Evolutionary conservation across 2,113 vertebrate species (phyloP).

Genomic region (Petaurus breviceps): DNA sequence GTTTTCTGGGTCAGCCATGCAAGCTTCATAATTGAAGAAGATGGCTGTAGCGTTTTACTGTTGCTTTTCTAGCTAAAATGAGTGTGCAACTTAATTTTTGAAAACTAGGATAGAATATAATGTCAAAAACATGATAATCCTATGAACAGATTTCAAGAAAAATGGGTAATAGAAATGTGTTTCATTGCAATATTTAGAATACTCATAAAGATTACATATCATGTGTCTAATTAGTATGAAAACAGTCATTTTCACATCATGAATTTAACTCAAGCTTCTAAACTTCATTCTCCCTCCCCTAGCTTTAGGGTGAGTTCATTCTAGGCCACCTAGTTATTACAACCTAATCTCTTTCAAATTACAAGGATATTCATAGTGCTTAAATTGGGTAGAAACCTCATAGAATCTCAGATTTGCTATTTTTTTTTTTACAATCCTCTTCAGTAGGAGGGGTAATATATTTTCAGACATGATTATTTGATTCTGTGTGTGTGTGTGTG

Average conservation of each 20-base stretch:
- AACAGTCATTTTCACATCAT: constrained; percentile 4
- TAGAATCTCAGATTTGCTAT: constrained; percentile 49
- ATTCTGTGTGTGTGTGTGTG: neutral
- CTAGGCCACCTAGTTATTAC: constrained; percentile 51
- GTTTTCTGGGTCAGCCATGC: constrained; percentile 19
- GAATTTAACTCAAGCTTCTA: constrained; percentile 27
- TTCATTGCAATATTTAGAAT: constrained; percentile 13
- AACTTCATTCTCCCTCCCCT: constrained; percentile 36
- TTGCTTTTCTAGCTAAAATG: neutral
- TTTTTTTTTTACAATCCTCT: constrained; percentile 30
- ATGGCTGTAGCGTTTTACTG: constrained; percentile 17
- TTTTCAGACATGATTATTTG: neutral
- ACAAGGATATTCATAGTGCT: constrained; percentile 37
- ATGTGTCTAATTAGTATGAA: neutral
- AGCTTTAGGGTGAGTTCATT: constrained; percentile 30
- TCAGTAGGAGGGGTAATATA: neutral
- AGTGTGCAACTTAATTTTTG: constrained; percentile 17
- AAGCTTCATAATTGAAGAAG: neutral
- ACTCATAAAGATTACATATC: constrained; percentile 20
- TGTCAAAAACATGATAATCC: constrained; percentile 26
- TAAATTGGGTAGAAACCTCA: constrained; percentile 56
- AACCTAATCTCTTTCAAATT: constrained; percentile 44
- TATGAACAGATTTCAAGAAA: constrained; percentile 35
- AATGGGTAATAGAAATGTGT: neutral
- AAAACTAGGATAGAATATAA: constrained; percentile 16